Base-by-base conservation (phyloP, 64 coral and sea anemone genomes). In the Montipora efflorescens region DNA sequence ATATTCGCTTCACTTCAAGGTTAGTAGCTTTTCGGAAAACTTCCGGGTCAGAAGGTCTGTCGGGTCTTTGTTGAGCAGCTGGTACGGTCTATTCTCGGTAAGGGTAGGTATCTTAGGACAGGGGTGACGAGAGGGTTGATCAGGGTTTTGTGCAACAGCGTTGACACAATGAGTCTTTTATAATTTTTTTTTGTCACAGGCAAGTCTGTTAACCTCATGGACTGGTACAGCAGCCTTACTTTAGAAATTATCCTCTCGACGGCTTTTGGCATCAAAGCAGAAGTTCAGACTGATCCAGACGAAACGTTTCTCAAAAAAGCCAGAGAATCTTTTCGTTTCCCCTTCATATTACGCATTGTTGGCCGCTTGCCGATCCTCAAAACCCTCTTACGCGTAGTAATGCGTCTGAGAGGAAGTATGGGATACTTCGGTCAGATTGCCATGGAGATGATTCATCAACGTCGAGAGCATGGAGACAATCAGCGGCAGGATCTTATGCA, bases 181-280 rank as follows among this genome's bases (percentile, higher is more conserved):
- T 36, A 36, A 36, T 36, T 36, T 36, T 76, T 76, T 47, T 50
- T 47, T 43, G 68, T 84, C 5, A 8, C 28, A 93, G 82, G 91
- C 36, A 62, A 93, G 59, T 87, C 68, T 67, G 93, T 94, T 46
- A 77, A 94, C 45, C 9, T 94, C 13, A 82, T 81, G 19, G 74
- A 79, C 49, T 90, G 77, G 79, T 94, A 90, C 59, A 70, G 77
- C 53, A 88, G 68, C 22, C 70, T 90, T 78, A 90, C 93, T 1
- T 77, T 94, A 2, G 93, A 94, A 48, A 66, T 94, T 36, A 94
- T 90, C 15, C 79, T 94, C 4, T 94, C 93, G 8, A 94, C 93
- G 8, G 93, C 93, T 7, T 90, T 94, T 94, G 93, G 93, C 47
- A 69, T 94, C 47, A 18, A 94, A 6, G 68, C 93, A 5, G 49